Percentiles rank a stretch among this genome's conserved stretches.
phyloP scores from a whole-genome alignment of 2,797 vertebrate species.

The Iguana delicatissima region DNA sequence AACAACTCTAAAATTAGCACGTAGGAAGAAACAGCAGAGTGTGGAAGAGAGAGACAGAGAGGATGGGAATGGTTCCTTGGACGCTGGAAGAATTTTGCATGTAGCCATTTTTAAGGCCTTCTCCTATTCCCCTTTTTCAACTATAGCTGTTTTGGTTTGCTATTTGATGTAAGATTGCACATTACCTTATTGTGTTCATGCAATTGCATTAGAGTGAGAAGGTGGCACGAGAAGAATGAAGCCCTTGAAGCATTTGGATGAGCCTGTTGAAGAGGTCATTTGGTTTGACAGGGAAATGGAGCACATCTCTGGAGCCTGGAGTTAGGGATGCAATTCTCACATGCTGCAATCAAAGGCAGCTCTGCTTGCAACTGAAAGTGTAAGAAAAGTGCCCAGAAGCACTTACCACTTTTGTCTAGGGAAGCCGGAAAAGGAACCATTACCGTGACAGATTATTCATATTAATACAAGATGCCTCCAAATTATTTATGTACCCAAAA shows the following conservation, averaged over 20 bases:
- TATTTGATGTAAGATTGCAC: slow-evolving; percentile 17
- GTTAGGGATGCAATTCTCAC: slow-evolving; percentile 4
- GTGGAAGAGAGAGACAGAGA: not conserved
- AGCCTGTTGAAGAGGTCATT: slow-evolving; percentile 21
- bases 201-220: slow-evolving; percentile 3
- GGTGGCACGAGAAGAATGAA: not conserved
- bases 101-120: not conserved
- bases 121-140: no score
- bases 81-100: not conserved
- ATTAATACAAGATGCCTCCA: slow-evolving; percentile 61
- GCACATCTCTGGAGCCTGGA: not conserved
- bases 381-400: slow-evolving; percentile 12
- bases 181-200: not conserved
- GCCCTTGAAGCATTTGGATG: not conserved
- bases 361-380: not conserved
- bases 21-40: not conserved
- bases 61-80: not conserved
- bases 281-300: not conserved
- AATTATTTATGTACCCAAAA: slow-evolving; percentile 67
- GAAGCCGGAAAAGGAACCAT: slow-evolving; percentile 34
- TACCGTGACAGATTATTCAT: slow-evolving; percentile 61
- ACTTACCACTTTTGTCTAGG: slow-evolving; percentile 26
- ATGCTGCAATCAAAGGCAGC: not conserved
- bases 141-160: not conserved
- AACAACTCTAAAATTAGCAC: not conserved